Conservation (phyloP, 2,888 invertebrate genomes). For the Pandemis corylana region DNA sequence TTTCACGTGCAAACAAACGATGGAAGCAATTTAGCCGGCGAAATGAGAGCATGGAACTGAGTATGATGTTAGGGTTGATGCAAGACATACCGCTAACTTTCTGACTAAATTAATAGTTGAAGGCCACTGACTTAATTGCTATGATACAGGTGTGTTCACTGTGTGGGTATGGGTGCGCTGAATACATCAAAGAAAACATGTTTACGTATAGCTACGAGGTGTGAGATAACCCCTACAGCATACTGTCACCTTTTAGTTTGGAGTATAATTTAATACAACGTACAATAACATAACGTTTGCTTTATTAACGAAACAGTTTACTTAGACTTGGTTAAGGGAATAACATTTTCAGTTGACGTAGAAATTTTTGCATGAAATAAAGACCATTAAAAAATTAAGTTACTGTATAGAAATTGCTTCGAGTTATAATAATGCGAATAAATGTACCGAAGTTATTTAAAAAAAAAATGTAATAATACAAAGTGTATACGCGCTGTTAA, state of each 20-base stretch:
- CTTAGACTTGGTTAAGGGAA: not conserved
- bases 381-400: too few relatives aligned
- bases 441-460: slow-evolving; percentile 7
- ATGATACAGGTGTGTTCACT: slow-evolving; percentile 16
- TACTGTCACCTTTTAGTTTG: slow-evolving; percentile 23
- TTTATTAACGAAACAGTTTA: not conserved
- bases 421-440: not conserved
- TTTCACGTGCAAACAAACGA: slow-evolving; percentile 68
- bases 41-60: slow-evolving; percentile 76
- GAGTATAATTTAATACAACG: not conserved
- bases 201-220: slow-evolving; percentile 12
- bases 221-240: slow-evolving; percentile 23
- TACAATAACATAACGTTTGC: not conserved
- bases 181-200: slow-evolving; percentile 21
- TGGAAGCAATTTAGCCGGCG: slow-evolving; percentile 77
- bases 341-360: too few relatives aligned
- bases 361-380: too few relatives aligned
- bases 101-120: slow-evolving; percentile 29
- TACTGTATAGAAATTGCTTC: not conserved
- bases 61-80: slow-evolving; percentile 57
- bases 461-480: slow-evolving; percentile 20
- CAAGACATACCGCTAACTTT: slow-evolving; percentile 24
- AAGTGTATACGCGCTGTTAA: slow-evolving; percentile 37
- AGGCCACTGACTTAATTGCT: slow-evolving; percentile 22
- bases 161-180: slow-evolving; percentile 3